Base-by-base conservation (phyloP, 2,888 invertebrate species). In the Acleris literana region DNA sequence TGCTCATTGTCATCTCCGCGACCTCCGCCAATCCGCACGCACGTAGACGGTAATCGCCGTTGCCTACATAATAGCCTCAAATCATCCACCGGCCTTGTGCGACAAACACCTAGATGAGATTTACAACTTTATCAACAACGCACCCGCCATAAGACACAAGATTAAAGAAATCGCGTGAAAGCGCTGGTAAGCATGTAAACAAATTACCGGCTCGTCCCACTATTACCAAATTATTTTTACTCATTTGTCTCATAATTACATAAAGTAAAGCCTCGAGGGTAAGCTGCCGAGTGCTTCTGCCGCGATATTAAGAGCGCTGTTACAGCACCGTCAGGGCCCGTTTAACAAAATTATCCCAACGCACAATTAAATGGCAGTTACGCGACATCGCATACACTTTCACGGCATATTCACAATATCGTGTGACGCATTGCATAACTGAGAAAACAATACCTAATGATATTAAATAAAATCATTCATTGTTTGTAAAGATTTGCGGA, bases 401-500 rank as follows among this genome's bases (percentile, higher is more conserved):
- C 90, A 78, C 87, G 78, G 76, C 71, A 74, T 75, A 78, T 76
- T 76, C 76, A 73, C 76, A 70, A 77, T 75, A 77, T 79, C 80
- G 83, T 84, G 85, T 82, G 86, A 84, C 79, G 79, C 77, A 78
- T 85, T 85, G 76, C 79, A 76, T 79, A 87, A 87, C 74, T 72
- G 67, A 44, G 66, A 71, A 62, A 68, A 71, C 67, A 69, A 71
- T 68, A 60, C 64, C 62, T 67, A 64, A 62, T 57, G 57, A 55
- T 57, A 53, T 48, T 57, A 25, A 49, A 25, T 39, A 57, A 80
- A 81, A 81, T 77, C 77, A 76, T 73, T 79, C 74, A 83, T 83
- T 84, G 83, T 84, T 77, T 72, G 71, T 71, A 74, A 48, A 71
- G 33, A 63, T 72, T 59, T 69, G 63, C 70, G 64, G 54, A 52